phyloP scores from a whole-genome alignment of 2,888 invertebrate genomes.

The Tiliacea aurago region DNA sequence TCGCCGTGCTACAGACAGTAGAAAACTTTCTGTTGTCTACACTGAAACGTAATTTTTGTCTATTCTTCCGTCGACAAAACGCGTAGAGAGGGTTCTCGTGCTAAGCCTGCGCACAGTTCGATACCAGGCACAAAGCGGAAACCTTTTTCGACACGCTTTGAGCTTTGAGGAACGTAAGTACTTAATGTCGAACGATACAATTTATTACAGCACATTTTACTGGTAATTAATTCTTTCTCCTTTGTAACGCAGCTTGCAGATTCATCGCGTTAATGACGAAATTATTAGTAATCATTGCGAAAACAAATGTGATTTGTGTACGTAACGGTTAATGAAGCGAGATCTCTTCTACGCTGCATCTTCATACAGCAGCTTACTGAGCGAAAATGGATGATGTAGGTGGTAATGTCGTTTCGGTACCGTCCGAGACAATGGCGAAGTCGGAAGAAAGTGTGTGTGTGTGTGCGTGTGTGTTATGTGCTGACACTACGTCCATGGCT shows the following conservation, averaged over 20 bases:
- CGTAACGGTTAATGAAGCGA: constrained; percentile 30
- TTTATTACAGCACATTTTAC: constrained; percentile 30
- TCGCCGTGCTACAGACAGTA: no score
- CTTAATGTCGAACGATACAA: constrained; percentile 19
- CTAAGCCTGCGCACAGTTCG: no score
- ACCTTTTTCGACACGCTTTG: constrained; percentile 43
- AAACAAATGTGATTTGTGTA: constrained; percentile 30
- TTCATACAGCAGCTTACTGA: background rate
- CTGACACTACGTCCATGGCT: no score
- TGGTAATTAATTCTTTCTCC: constrained; percentile 29
- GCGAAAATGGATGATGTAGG: no score
- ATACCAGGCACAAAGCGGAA: constrained; percentile 35
- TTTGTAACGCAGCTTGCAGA: constrained; percentile 27
- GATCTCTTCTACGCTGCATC: constrained; percentile 25
- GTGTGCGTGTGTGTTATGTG: no score
- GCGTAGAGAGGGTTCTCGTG: no score
- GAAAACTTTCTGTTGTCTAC: no score
- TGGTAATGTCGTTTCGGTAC: no score
- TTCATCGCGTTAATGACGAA: constrained; percentile 34
- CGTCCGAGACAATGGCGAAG: no score
- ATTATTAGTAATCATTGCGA: constrained; percentile 41
- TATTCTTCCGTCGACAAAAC: no score
- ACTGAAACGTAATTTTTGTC: no score
- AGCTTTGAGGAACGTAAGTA: constrained; percentile 29
- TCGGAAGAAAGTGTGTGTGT: no score